Percentiles rank a stretch among this genome's conserved stretches.
phyloP scores from a whole-genome alignment of 2,888 invertebrate genomes.

The Cheilosia urbana region DNA sequence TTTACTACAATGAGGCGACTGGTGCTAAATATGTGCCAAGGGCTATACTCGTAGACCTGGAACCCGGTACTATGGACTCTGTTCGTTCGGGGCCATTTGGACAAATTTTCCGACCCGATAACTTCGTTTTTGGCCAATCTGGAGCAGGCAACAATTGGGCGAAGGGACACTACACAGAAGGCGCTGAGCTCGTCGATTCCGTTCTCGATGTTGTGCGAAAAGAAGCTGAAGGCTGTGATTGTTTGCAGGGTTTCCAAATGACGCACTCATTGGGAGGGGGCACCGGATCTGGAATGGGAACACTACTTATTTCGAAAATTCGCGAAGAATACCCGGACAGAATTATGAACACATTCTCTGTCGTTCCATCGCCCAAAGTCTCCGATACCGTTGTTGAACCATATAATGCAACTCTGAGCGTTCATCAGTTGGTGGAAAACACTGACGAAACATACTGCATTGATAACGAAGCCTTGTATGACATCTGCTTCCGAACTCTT shows the following conservation, averaged over 20 bases:
- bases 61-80: slow-evolving; percentile 99
- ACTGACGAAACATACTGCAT: slow-evolving; percentile 96
- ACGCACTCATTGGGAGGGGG: slow-evolving; percentile 94
- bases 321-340: slow-evolving; percentile 94
- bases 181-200: slow-evolving; percentile 93
- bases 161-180: slow-evolving; percentile 97
- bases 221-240: slow-evolving; percentile 96
- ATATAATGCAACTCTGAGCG: slow-evolving; percentile 95
- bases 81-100: slow-evolving; percentile 97
- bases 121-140: slow-evolving; percentile 96
- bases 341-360: slow-evolving; percentile 94
- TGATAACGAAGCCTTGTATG: slow-evolving; percentile 96
- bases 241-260: slow-evolving; percentile 93
- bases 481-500: slow-evolving; percentile 95
- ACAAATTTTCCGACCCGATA: slow-evolving; percentile 97
- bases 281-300: slow-evolving; percentile 95
- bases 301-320: slow-evolving; percentile 93
- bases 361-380: slow-evolving; percentile 93
- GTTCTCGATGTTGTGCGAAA: slow-evolving; percentile 93
- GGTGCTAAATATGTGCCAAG: slow-evolving; percentile 97
- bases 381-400: slow-evolving; percentile 88
- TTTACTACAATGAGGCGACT: slow-evolving; percentile 97
- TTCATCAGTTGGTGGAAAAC: slow-evolving; percentile 95
- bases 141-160: slow-evolving; percentile 95
- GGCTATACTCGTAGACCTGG: slow-evolving; percentile 96